Base-by-base conservation (phyloP, 2,888 invertebrate species). In the Bhutanitis thaidina region DNA sequence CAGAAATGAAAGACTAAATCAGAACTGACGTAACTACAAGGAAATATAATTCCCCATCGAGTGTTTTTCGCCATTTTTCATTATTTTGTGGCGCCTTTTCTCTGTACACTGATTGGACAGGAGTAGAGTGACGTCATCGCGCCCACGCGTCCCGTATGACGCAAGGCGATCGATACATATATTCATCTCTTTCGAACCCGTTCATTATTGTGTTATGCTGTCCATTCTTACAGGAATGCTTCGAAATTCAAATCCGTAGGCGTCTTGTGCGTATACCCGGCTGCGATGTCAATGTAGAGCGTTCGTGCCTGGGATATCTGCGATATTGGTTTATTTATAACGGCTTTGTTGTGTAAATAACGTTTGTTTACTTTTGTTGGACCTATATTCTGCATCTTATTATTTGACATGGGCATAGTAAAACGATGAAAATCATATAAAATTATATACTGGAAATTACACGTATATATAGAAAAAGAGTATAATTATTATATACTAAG, bases 141-240 rank as follows among this genome's bases (percentile, higher is more conserved):
- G 71, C 88, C 87, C 86, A 90, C 87, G 85, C 87, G 77, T 72
- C 52, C 63, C 64, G 64, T 71, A 80, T 88, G 89, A 90, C 90
- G 90, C 88, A 89, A 83, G 76, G 76, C 76, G 77, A 87, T 89
- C 89, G 84, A 88, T 88, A 74, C 45, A 44, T 70, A 63, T 55
- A 54, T 53, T 63, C 52, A 20, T 81, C 80, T 61, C 71, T 43
- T 44, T 81, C 70, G n/a, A 14, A 30, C 57, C 27, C 76, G 34
- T 46, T 49, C 41, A 52, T n/a, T 20, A 32, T 15, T 43, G 13
- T 34, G 40, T 49, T 32, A 16, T 52, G 57, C 44, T 27, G 76
- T 73, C 65, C 74, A 45, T 52, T 87, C 78, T 76, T 60, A 69
- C 74, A 80, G 82, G 84, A 83, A 82, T 82, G 79, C 77, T 75